These are phyloP conservation scores for Hypolimnas misippus DNA, from an alignment of 2,888 invertebrate species.

Conservation along the genomic window DNA sequence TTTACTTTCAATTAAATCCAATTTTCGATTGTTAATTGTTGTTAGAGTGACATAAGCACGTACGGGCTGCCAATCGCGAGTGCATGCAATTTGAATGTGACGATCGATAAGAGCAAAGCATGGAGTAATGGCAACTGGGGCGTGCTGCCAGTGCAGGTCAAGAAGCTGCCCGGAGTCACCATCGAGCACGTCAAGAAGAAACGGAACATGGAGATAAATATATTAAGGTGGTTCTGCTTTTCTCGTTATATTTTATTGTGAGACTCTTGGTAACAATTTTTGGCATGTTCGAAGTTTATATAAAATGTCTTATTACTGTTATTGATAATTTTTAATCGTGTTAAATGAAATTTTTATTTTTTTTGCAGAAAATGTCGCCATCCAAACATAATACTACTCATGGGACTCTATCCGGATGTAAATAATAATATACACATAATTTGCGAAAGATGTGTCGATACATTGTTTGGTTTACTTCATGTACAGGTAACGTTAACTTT, in stretches of 20 bases:
- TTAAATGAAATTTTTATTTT: constrained; percentile 9
- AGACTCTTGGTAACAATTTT: too few species aligned
- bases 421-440: constrained; percentile 70
- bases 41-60: constrained; percentile 71
- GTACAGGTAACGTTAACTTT: constrained; percentile 60
- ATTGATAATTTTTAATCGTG: too few species aligned
- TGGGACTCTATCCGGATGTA: constrained; percentile 76
- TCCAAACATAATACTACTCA: constrained; percentile 78
- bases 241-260: neutral
- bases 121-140: constrained; percentile 76
- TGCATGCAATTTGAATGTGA: constrained; percentile 66
- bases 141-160: constrained; percentile 71
- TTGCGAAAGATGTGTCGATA: constrained; percentile 75
- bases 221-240: constrained; percentile 59
- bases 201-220: constrained; percentile 70
- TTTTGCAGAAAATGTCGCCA: constrained; percentile 77
- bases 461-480: constrained; percentile 72
- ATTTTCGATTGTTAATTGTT: constrained; percentile 35
- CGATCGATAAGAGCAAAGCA: constrained; percentile 52
- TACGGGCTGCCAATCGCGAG: constrained; percentile 73
- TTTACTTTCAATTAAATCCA: too few species aligned
- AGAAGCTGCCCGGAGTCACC: constrained; percentile 63
- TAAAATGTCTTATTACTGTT: too few species aligned
- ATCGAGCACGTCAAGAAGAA: constrained; percentile 67
- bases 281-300: too few species aligned